Conservation (phyloP, 2,797 vertebrate species). For the Ctenochaetus hawaiiensis region DNA sequence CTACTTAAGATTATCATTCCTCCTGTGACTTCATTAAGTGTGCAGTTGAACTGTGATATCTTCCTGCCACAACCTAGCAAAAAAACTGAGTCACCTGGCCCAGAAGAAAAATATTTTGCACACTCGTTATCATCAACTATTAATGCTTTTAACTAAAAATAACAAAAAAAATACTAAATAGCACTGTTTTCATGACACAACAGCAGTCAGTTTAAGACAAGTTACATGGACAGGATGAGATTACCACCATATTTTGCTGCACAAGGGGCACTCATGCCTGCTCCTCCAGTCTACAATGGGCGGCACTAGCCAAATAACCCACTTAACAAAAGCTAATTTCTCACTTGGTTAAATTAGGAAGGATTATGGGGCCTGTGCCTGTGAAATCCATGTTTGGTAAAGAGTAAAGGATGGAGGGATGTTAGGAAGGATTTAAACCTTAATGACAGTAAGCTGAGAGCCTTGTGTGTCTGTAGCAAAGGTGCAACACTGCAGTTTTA, state of each 20-base stretch:
- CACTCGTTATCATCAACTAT: slow-evolving; percentile 19
- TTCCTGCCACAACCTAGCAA: slow-evolving; percentile 29
- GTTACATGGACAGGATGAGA: slow-evolving; percentile 75
- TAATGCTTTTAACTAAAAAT: slow-evolving; percentile 7
- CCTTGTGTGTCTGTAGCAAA: slow-evolving; percentile 75
- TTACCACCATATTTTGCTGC: slow-evolving; percentile 66
- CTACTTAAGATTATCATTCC: slow-evolving; percentile 36
- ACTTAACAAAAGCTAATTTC: slow-evolving; percentile 89
- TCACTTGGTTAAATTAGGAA: slow-evolving; percentile 85
- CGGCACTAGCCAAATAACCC: slow-evolving; percentile 80
- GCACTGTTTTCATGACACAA: slow-evolving; percentile 60
- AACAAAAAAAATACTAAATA: too few species aligned
- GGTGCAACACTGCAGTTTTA: slow-evolving; percentile 69
- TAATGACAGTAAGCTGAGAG: slow-evolving; percentile 82
- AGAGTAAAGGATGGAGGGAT: slow-evolving; percentile 69
- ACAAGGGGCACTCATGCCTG: slow-evolving; percentile 53
- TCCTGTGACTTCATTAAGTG: slow-evolving; percentile 7
- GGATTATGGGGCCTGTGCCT: slow-evolving; percentile 82
- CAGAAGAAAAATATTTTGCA: slow-evolving; percentile 43
- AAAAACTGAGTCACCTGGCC: slow-evolving; percentile 34
- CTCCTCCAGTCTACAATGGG: slow-evolving; percentile 78
- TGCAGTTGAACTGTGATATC: slow-evolving; percentile 13
- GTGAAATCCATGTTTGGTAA: slow-evolving; percentile 79
- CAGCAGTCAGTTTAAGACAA: slow-evolving; percentile 41
- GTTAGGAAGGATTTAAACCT: slow-evolving; percentile 83